Evolutionary conservation across 2,888 invertebrate species (phyloP).

Genomic region (Lycocerus yunnanus): DNA sequence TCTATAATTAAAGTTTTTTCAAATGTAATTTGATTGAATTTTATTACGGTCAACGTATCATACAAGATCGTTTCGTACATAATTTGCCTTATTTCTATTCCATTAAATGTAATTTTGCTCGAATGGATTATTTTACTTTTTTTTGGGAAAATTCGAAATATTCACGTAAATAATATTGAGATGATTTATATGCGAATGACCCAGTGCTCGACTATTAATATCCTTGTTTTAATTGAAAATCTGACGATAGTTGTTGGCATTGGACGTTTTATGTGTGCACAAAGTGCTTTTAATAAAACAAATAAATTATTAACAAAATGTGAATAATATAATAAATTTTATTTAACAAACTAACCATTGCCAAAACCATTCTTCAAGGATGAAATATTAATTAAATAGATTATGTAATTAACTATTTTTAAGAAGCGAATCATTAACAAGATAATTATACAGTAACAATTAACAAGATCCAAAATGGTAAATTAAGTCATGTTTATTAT

Average conservation of each 20-base stretch:
- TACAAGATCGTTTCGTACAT: background rate
- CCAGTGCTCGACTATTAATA: conserved; percentile 9
- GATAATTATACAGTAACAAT: conserved; percentile 1
- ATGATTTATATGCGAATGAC: conserved; percentile 17
- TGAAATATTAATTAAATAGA: conserved; percentile 6
- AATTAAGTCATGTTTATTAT: background rate
- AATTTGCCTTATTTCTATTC: background rate
- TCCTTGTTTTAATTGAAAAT: conserved; percentile 13
- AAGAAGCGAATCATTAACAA: conserved; percentile 4
- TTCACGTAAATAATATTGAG: background rate
- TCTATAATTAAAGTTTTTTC: background rate
- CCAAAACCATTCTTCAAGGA: conserved; percentile 2
- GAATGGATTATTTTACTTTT: background rate
- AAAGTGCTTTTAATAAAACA: conserved; percentile 5
- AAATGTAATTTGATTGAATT: background rate
- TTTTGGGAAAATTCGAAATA: background rate
- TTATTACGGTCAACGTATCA: background rate
- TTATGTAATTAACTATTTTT: conserved; percentile 6
- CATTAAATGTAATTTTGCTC: background rate
- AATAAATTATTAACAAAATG: conserved; percentile 5
- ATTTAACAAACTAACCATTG: conserved; percentile 2
- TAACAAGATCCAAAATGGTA: background rate
- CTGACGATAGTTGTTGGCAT: conserved; percentile 17
- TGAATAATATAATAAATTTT: conserved; percentile 1
- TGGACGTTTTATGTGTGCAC: conserved; percentile 7